These are phyloP conservation scores for Chironomus tepperi DNA, from an alignment of 1,140 invertebrate genomes.

Conservation along the genomic window DNA sequence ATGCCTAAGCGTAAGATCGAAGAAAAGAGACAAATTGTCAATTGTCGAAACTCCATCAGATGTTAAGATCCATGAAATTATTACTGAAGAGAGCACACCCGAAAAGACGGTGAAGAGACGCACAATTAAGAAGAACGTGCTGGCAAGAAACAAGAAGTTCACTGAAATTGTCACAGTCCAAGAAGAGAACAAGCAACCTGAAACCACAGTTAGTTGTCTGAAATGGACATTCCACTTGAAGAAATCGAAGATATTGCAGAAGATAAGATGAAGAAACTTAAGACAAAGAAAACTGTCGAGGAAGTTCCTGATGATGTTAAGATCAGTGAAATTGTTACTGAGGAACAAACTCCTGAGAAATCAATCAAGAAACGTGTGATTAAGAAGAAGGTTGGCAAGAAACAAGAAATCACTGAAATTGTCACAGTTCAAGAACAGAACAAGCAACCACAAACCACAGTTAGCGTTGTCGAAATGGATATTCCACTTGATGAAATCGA, in stretches of 20 bases:
- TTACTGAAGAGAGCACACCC: too few relatives aligned
- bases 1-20: too few relatives aligned
- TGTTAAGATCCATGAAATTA: too few relatives aligned
- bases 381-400: slow-evolving; percentile 34
- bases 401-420: slow-evolving; percentile 36
- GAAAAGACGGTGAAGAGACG: slow-evolving; percentile 28
- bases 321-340: slow-evolving; percentile 29
- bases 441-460: slow-evolving; percentile 26
- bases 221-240: slow-evolving; percentile 21
- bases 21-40: too few relatives aligned
- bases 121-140: slow-evolving; percentile 31
- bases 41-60: too few relatives aligned
- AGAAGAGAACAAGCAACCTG: slow-evolving; percentile 32
- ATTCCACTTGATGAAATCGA: slow-evolving; percentile 29
- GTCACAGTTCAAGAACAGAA: slow-evolving; percentile 29
- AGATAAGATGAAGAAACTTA: not conserved
- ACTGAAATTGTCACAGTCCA: slow-evolving; percentile 11
- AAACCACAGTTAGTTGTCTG: slow-evolving; percentile 29
- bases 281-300: too few relatives aligned
- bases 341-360: slow-evolving; percentile 30
- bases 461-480: slow-evolving; percentile 28
- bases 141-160: slow-evolving; percentile 18
- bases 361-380: slow-evolving; percentile 29
- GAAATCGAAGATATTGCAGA: not conserved
- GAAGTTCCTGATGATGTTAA: slow-evolving; percentile 20